phyloP scores from a whole-genome alignment of 2,113 vertebrate species.

The Naja naja region DNA sequence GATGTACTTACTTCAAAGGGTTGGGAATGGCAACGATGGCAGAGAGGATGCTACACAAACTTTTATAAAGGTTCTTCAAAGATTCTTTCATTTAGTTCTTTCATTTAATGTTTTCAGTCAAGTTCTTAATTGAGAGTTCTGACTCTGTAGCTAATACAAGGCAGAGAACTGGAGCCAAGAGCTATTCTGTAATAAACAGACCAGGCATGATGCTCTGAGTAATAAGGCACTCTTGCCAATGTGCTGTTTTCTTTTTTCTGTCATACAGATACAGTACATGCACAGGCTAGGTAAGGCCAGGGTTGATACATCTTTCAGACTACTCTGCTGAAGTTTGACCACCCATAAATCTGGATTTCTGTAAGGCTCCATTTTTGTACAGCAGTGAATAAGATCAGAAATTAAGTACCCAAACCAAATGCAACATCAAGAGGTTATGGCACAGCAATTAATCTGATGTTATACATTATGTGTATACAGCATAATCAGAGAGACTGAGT shows the following conservation, averaged over 20 bases:
- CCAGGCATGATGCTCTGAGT: background rate
- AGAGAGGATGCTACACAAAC: background rate
- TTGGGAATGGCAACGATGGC: background rate
- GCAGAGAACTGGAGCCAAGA: background rate
- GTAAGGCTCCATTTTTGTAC: background rate
- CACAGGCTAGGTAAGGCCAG: background rate
- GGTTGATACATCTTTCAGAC: conserved; percentile 5
- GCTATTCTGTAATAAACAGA: background rate
- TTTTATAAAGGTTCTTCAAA: background rate
- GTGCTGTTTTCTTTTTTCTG: background rate
- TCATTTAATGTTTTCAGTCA: background rate
- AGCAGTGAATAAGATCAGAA: too few relatives aligned
- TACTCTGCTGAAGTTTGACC: background rate
- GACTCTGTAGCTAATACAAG: background rate
- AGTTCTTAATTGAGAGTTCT: background rate
- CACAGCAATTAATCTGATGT: background rate
- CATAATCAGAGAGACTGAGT: background rate
- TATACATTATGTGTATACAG: background rate
- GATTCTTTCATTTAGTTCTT: conserved; percentile 8
- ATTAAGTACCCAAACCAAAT: background rate
- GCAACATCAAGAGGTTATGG: background rate
- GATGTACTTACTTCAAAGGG: background rate
- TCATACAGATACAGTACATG: background rate
- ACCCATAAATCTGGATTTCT: background rate
- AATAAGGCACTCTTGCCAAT: background rate